Conservation (phyloP, 2,797 vertebrate species). For the Chrysocyon brachyurus region DNA sequence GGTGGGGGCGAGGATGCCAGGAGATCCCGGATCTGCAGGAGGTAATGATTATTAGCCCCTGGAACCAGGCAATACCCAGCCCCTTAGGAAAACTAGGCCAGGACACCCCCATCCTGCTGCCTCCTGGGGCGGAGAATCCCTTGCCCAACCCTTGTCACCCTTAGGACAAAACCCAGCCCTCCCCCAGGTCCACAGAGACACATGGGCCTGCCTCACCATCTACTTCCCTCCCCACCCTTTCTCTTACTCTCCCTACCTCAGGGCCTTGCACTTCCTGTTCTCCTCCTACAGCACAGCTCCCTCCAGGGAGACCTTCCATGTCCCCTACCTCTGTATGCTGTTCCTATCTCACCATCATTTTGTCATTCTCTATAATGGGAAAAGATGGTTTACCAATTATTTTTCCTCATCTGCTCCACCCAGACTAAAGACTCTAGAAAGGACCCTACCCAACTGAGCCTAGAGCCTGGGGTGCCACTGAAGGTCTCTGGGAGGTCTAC, state of each 20-base stretch:
- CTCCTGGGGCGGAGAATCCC: background rate
- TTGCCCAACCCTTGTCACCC: background rate
- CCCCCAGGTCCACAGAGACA: rapidly evolving
- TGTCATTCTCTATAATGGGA: too few relatives aligned
- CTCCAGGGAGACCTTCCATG: background rate
- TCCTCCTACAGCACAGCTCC: background rate
- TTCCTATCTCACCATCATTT: background rate
- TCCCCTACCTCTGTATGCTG: rapidly evolving
- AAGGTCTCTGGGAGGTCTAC: background rate
- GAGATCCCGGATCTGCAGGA: conserved; percentile 90
- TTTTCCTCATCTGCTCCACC: background rate
- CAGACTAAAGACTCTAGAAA: background rate
- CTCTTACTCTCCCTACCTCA: background rate
- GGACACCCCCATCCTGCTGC: background rate
- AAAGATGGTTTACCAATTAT: rapidly evolving
- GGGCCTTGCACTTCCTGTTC: background rate
- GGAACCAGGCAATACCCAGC: background rate
- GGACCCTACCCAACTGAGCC: too few relatives aligned
- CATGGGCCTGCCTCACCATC: background rate
- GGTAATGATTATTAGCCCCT: background rate
- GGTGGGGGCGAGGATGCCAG: conserved; percentile 87
- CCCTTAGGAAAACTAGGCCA: background rate
- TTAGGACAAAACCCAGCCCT: background rate
- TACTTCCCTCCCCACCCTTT: background rate
- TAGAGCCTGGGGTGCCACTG: background rate